These are phyloP conservation scores for Mimas tiliae DNA, from an alignment of 2,888 invertebrate species.

Conservation along the genomic window DNA sequence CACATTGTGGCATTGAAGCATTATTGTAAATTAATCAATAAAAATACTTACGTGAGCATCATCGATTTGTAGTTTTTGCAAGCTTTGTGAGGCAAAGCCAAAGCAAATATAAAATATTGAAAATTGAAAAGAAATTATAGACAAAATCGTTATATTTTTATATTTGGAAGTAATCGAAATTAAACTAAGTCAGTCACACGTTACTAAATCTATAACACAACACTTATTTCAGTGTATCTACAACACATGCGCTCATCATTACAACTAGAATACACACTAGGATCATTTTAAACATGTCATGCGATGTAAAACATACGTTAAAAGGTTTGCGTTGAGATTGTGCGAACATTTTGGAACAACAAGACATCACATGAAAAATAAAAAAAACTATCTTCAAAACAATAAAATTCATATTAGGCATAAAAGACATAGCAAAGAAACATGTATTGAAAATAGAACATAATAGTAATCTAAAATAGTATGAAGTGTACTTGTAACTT, in stretches of 20 bases:
- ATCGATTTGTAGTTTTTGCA: slow-evolving; percentile 40
- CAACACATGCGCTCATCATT: slow-evolving; percentile 47
- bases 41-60: slow-evolving; percentile 53
- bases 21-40: slow-evolving; percentile 38
- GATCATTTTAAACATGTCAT: neutral
- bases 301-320: slow-evolving; percentile 11
- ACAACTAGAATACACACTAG: slow-evolving; percentile 18
- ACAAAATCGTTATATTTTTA: slow-evolving; percentile 52
- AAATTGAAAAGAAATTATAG: slow-evolving; percentile 27
- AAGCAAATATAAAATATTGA: slow-evolving; percentile 50
- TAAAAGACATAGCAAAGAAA: slow-evolving; percentile 16
- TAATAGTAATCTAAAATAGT: neutral
- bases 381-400: neutral
- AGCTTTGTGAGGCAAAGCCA: slow-evolving; percentile 66
- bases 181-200: slow-evolving; percentile 80
- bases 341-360: slow-evolving; percentile 22
- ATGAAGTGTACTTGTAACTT: slow-evolving; percentile 21
- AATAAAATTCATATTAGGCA: neutral
- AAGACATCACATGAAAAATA: slow-evolving; percentile 1
- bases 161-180: slow-evolving; percentile 64
- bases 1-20: slow-evolving; percentile 26
- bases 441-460: neutral
- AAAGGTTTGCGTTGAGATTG: slow-evolving; percentile 11
- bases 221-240: slow-evolving; percentile 46
- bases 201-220: slow-evolving; percentile 56